Evolutionary conservation across 2,113 vertebrate genomes (phyloP), one percentile per base, ranked within the genome.

Genomic region (Lates calcarifer): DNA sequence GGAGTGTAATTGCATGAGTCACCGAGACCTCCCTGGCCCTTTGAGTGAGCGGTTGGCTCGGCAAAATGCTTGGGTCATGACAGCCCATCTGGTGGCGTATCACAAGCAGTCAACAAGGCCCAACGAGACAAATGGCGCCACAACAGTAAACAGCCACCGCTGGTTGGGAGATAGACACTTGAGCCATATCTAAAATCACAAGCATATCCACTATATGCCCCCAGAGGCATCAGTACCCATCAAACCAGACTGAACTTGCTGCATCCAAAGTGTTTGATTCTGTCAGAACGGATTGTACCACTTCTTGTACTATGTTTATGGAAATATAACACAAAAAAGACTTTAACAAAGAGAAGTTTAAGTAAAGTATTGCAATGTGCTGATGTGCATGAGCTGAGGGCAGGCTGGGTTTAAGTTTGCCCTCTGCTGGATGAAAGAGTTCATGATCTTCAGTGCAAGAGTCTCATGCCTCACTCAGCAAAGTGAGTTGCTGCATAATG

Each of bases 31-130:
- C 47, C 47, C 28, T 29, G 69, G 55, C 79, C 84, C 58, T 68
- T 29, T 67, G 88, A 89, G 87, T 57, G 83, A 91, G 85, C 57
- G 74, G 13, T 79, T 69, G 77, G 79, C 88, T 91, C 29, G 14
- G 74, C 73, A 88, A 85, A 94, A 89, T 5, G 77, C 81, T 75
- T 3, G 79, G 91, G 90, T 92, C 90, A 67, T 83, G 90, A 91
- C 91, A 89, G 75, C 79, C 87, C 76, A 87, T 92, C 91, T 93
- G 90, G 77, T 72, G 71, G 74, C 18, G 53, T 76, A 65, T 90
- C 86, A 62, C 77, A 77, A 80, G 70, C 77, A 86, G 89, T 90
- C 90, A 89, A 86, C 91, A 81, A 83, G 76, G 80, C 79, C 87
- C 67, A 5, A 18, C 1, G 74, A 87, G 90, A 91, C 84, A 71